These are phyloP conservation scores for Zaprionus ghesquierei DNA, from an alignment of 1,140 invertebrate genomes.

Conservation along the genomic window DNA sequence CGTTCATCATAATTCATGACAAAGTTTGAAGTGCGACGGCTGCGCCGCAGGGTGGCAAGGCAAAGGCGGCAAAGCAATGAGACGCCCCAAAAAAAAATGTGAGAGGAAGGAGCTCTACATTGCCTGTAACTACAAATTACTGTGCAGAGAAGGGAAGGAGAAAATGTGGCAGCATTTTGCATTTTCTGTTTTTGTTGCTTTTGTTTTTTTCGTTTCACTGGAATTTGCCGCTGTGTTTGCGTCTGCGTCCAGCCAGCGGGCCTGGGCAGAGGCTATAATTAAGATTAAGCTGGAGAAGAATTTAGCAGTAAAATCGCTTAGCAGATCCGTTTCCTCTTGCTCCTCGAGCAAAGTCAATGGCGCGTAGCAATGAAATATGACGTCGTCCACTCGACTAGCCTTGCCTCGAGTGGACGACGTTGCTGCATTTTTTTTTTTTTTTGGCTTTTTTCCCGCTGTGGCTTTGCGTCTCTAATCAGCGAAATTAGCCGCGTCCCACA, in stretches of 20 bases:
- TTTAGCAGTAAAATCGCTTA: slow-evolving; percentile 74
- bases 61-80: slow-evolving; percentile 2
- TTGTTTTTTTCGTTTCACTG: slow-evolving; percentile 30
- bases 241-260: slow-evolving; percentile 12
- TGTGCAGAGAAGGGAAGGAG: not conserved
- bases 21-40: slow-evolving; percentile 77
- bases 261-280: slow-evolving; percentile 80
- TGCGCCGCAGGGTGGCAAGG: slow-evolving; percentile 44
- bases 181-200: slow-evolving; percentile 18
- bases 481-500: slow-evolving; percentile 65
- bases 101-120: not conserved
- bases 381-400: slow-evolving; percentile 36
- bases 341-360: slow-evolving; percentile 68
- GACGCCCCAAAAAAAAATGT: slow-evolving; percentile 30
- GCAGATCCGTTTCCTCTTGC: slow-evolving; percentile 16
- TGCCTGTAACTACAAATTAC: slow-evolving; percentile 72
- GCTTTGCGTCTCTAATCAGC: slow-evolving; percentile 54
- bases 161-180: slow-evolving; percentile 42
- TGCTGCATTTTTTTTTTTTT: slow-evolving; percentile 17
- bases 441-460: slow-evolving; percentile 8
- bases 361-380: slow-evolving; percentile 78
- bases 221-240: slow-evolving; percentile 21
- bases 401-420: slow-evolving; percentile 4
- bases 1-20: slow-evolving; percentile 81
- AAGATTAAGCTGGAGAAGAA: slow-evolving; percentile 82